Conservation (phyloP, 2,888 invertebrate genomes). For the Brachypalpus laphriformis region DNA sequence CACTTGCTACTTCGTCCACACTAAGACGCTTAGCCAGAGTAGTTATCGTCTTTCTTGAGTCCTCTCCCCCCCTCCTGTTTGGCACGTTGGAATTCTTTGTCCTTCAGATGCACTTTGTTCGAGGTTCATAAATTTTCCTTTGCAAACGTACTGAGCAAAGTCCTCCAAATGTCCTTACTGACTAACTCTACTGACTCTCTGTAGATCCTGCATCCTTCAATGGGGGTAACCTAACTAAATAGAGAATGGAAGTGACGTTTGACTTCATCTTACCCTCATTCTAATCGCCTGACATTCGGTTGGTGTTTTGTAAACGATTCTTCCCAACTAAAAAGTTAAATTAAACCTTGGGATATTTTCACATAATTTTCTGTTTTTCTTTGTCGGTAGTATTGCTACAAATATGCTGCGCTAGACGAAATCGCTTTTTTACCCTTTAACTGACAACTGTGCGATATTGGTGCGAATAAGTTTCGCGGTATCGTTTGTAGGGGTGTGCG, state of each 20-base stretch:
- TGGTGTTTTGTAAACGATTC: conserved; percentile 39
- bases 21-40: conserved; percentile 36
- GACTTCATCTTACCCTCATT: conserved; percentile 39
- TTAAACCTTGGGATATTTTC: conserved; percentile 25
- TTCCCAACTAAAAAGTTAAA: background rate
- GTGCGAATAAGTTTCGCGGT: conserved; percentile 25
- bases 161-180: conserved; percentile 69
- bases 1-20: conserved; percentile 37
- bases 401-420: conserved; percentile 23
- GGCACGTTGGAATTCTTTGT: conserved; percentile 52
- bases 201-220: background rate
- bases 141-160: conserved; percentile 41
- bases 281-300: conserved; percentile 25
- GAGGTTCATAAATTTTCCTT: conserved; percentile 62
- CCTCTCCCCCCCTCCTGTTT: background rate
- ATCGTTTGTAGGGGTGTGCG: background rate
- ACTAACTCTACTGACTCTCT: background rate
- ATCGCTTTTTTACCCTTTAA: conserved; percentile 8
- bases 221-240: background rate
- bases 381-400: conserved; percentile 12
- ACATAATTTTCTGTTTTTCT: conserved; percentile 43
- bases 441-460: conserved; percentile 16
- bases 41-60: background rate
- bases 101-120: conserved; percentile 70
- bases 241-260: conserved; percentile 44